Evolutionary conservation across 2,888 invertebrate genomes (phyloP).

Genomic region (Drosophila gaucha): DNA sequence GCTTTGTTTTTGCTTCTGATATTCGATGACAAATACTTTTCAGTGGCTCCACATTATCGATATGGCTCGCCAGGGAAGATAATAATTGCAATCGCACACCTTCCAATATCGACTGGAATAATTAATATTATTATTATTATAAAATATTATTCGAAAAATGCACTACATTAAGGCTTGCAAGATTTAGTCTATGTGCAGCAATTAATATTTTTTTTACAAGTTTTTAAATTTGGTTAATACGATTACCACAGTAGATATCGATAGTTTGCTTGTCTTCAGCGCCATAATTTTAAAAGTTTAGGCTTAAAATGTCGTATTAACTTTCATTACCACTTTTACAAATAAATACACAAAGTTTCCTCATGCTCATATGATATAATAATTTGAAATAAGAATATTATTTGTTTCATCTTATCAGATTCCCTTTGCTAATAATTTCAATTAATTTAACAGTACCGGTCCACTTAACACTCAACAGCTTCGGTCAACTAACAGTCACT

Average conservation of each 20-base stretch:
- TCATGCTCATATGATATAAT: no score
- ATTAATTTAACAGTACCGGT: not conserved
- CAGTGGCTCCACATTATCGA: slow-evolving; percentile 29
- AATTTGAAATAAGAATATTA: not conserved
- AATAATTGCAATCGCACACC: slow-evolving; percentile 4
- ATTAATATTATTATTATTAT: not conserved
- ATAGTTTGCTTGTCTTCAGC: not conserved
- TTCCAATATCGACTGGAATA: slow-evolving; percentile 33
- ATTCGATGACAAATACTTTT: slow-evolving; percentile 49
- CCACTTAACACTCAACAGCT: not conserved
- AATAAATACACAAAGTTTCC: not conserved
- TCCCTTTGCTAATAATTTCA: not conserved
- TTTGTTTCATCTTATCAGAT: not conserved
- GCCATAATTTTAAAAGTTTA: not conserved
- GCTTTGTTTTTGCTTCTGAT: slow-evolving; percentile 60
- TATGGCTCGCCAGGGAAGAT: slow-evolving; percentile 26
- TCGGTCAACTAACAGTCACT: not conserved
- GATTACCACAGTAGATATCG: not conserved
- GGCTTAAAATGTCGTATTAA: not conserved
- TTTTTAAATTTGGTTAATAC: not conserved
- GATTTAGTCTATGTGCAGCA: no score
- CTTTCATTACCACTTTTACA: not conserved
- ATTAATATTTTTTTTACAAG: not conserved
- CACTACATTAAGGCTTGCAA: not conserved
- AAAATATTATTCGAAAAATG: not conserved